Conservation (phyloP, 2,113 vertebrate species). For the Alligator mississippiensis region DNA sequence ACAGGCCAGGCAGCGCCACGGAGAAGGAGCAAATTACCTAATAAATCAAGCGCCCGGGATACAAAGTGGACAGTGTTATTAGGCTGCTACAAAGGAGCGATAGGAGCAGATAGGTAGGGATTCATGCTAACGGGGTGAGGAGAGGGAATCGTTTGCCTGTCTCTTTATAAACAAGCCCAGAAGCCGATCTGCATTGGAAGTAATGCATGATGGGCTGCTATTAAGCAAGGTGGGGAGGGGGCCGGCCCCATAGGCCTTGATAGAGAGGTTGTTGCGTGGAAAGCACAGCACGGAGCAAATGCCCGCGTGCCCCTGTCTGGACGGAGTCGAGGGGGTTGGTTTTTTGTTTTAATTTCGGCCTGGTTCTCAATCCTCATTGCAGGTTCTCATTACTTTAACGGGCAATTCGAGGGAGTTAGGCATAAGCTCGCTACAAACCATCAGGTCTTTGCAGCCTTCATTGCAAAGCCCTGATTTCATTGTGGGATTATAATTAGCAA, state of each 20-base stretch:
- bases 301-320: accelerated
- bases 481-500: slow-evolving; percentile 79
- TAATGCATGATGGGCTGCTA: slow-evolving; percentile 9
- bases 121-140: neutral
- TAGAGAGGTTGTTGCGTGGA: neutral
- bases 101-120: slow-evolving; percentile 66
- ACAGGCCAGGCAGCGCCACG: slow-evolving; percentile 77
- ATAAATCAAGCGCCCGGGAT: slow-evolving; percentile 87
- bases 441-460: slow-evolving; percentile 48
- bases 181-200: slow-evolving; percentile 14
- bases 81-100: slow-evolving; percentile 72
- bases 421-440: slow-evolving; percentile 1
- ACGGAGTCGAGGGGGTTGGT: accelerated
- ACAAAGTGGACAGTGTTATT: slow-evolving; percentile 76
- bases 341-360: neutral
- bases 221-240: slow-evolving; percentile 50
- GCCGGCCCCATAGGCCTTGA: neutral
- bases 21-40: slow-evolving; percentile 90
- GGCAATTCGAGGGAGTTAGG: neutral
- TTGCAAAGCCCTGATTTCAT: slow-evolving; percentile 61
- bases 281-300: accelerated
- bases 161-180: neutral
- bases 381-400: neutral
- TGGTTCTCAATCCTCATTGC: neutral
- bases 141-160: slow-evolving; percentile 11